Percentiles rank a stretch among this genome's conserved stretches.
Evolutionary conservation across 2,113 vertebrate species (phyloP).

Genomic region (Antechinus flavipes): DNA sequence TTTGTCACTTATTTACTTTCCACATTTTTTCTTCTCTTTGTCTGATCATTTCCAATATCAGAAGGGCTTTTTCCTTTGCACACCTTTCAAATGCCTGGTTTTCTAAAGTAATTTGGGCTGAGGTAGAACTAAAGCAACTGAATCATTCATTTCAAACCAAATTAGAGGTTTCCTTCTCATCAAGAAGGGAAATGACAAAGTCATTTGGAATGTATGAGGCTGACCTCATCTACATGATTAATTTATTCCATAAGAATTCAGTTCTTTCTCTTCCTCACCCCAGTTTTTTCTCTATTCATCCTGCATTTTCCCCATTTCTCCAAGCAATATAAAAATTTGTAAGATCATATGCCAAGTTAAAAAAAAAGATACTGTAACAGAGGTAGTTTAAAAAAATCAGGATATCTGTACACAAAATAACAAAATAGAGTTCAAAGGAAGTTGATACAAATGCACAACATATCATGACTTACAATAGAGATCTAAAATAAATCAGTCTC

Average conservation of each 20-base stretch:
- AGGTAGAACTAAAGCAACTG: background rate
- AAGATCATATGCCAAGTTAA: background rate
- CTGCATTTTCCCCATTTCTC: background rate
- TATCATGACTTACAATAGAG: background rate
- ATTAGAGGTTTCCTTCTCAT: background rate
- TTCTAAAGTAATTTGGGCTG: constrained; percentile 8
- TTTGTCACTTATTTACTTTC: constrained; percentile 58
- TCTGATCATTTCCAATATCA: constrained; percentile 33
- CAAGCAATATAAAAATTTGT: background rate
- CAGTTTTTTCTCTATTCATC: background rate
- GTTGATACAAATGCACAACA: background rate
- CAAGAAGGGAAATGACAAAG: background rate
- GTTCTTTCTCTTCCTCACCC: background rate
- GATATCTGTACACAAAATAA: background rate
- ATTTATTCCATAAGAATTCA: constrained; percentile 1
- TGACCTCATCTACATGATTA: background rate
- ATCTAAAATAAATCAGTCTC: background rate
- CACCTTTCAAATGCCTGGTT: constrained; percentile 9
- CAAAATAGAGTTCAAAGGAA: background rate
- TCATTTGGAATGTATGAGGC: background rate
- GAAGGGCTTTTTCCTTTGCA: constrained; percentile 8
- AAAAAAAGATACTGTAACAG: background rate
- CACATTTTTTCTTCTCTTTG: constrained; percentile 38
- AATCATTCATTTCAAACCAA: constrained; percentile 1
- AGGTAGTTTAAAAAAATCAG: background rate